A percentile compares a stretch with the other conserved stretches of the same genome.
Evolutionary conservation across 2,888 invertebrate species (phyloP).

Genomic region (Drosophila picticornis): DNA sequence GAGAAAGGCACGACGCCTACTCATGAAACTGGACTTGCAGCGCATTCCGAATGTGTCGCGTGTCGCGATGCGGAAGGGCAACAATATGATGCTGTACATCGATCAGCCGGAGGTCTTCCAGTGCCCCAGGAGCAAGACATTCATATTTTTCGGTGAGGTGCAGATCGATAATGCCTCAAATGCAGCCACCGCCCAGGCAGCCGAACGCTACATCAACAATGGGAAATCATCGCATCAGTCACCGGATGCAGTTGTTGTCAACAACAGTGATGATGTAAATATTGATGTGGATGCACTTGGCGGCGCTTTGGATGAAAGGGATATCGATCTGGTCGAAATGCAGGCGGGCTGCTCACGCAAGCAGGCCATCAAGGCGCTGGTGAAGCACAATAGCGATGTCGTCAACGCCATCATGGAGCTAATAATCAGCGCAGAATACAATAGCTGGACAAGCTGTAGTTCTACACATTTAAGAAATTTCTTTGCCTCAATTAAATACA

Average conservation of each 20-base stretch:
- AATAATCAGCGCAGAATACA: background rate
- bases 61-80: conserved; percentile 63
- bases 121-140: conserved; percentile 45
- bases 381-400: conserved; percentile 59
- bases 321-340: conserved; percentile 64
- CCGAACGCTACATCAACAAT: conserved; percentile 49
- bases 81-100: conserved; percentile 57
- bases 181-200: conserved; percentile 51
- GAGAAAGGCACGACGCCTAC: conserved; percentile 67
- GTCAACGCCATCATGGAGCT: conserved; percentile 73
- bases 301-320: conserved; percentile 48
- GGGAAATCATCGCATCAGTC: background rate
- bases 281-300: conserved; percentile 4
- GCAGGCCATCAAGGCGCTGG: conserved; percentile 53
- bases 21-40: conserved; percentile 59
- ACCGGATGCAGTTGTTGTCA: background rate
- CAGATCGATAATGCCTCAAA: conserved; percentile 52
- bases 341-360: conserved; percentile 61
- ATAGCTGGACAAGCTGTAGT: background rate
- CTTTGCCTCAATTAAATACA: background rate
- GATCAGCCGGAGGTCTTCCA: conserved; percentile 64
- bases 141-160: conserved; percentile 61
- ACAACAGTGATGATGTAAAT: background rate
- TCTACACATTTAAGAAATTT: background rate
- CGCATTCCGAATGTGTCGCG: conserved; percentile 54